These are phyloP conservation scores for Ormyrus pomaceus DNA, from an alignment of 2,888 invertebrate species.

Conservation along the genomic window DNA sequence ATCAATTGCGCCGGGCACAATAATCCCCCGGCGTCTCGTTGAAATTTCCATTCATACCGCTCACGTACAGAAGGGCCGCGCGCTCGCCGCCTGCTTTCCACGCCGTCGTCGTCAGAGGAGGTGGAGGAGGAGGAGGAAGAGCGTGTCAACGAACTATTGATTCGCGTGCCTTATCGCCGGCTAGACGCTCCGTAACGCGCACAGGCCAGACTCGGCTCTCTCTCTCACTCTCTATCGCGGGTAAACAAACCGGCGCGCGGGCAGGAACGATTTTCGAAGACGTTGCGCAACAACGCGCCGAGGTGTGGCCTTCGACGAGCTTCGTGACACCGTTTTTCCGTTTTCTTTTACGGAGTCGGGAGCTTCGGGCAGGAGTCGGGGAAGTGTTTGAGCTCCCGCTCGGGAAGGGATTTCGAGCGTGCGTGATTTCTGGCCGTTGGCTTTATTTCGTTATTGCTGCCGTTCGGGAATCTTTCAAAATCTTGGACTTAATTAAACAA, in stretches of 20 bases:
- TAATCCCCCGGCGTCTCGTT: neutral
- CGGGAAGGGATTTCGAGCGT: too few relatives aligned
- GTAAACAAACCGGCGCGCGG: constrained; percentile 11
- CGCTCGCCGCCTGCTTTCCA: neutral
- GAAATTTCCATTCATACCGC: constrained; percentile 26
- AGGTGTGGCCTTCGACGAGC: too few relatives aligned
- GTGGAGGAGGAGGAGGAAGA: neutral
- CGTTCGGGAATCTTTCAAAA: too few relatives aligned
- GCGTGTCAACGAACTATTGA: constrained; percentile 47
- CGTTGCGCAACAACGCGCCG: neutral
- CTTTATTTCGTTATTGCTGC: too few relatives aligned
- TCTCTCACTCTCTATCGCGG: neutral
- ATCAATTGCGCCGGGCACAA: constrained; percentile 2
- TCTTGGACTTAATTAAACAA: too few relatives aligned
- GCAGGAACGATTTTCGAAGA: neutral
- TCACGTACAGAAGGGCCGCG: constrained; percentile 4
- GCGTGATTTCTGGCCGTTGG: too few relatives aligned
- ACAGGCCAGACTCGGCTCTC: neutral
- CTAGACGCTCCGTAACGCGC: neutral
- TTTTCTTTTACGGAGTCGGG: too few relatives aligned
- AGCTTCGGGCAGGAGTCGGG: too few relatives aligned
- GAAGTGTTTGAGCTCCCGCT: too few relatives aligned
- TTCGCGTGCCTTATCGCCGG: constrained; percentile 41
- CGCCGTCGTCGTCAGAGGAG: neutral
- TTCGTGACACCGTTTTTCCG: too few relatives aligned